Base-by-base conservation (phyloP, 1,140 invertebrate genomes). In the Trichoplusia ni region DNA sequence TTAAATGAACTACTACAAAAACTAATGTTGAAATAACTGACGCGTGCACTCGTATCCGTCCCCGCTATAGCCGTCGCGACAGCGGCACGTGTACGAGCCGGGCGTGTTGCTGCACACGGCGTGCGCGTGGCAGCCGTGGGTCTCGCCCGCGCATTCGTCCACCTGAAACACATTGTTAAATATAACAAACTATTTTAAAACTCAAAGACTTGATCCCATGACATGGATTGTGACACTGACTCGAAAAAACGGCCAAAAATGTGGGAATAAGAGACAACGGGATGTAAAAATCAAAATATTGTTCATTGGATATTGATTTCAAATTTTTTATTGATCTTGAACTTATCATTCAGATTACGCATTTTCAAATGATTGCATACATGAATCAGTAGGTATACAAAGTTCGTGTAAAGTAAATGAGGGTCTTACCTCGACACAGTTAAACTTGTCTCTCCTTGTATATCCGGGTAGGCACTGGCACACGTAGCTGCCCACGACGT, bases 401-500 rank as follows among this genome's bases (percentile, higher is more conserved):
- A n/a, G n/a, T n/a, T n/a, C n/a, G n/a, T n/a, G n/a, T n/a, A n/a
- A n/a, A n/a, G n/a, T n/a, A n/a, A 27, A 27, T 27, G 19, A 1
- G 7, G n/a, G 0, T 19, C 21, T 65, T 76, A 90, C 91, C 89
- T 97, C 96, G 21, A 93, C 93, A 84, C 96, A 97, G 73, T 95
- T 96, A 81, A 94, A 96, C 75, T 94, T 94, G 89, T 97, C 95
- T 27, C 94, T 85, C 62, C 94, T 92, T 63, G 93, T 91, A 87
- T 96, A 97, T 0, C 96, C 96, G n/a, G 93, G 92, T 70, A 95
- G 91, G 89, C 96, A 97, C 86, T 96, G 93, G 86, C 96, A 98
- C 44, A 93, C 92, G 86, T 97, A 97, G 64, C 94, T 93, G 46
- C 96, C 96, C 14, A 93, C 83, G 21, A 94, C 94, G 90, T 97